A percentile compares a stretch with the other conserved stretches of the same genome.
phyloP scores from a whole-genome alignment of 2,797 vertebrate species.

The Hippopotamyrus pictus region DNA sequence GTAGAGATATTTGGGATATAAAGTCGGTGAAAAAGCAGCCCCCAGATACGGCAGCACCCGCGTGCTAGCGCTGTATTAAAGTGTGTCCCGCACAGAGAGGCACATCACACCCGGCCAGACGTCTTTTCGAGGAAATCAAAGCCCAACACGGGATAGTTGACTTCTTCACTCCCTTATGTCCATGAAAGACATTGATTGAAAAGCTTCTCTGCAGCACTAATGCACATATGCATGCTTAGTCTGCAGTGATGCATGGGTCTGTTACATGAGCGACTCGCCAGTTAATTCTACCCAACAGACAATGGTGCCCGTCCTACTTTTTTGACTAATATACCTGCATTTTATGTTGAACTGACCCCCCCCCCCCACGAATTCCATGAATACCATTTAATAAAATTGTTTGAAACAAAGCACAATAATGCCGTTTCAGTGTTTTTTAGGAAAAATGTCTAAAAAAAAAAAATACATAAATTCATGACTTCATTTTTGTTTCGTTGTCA shows the following conservation, averaged over 20 bases:
- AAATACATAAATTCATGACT: not conserved
- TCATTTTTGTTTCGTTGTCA: not conserved
- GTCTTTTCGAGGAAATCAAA: not conserved
- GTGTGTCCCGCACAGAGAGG: too few species aligned
- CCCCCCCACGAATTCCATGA: not conserved
- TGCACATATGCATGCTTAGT: not conserved
- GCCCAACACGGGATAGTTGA: not conserved
- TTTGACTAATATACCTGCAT: not conserved
- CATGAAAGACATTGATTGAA: not conserved
- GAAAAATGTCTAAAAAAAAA: too few species aligned
- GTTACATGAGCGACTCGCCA: not conserved
- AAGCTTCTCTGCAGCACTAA: not conserved
- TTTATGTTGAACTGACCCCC: not conserved
- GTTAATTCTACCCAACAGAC: not conserved
- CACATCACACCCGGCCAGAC: not conserved
- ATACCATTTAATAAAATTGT: not conserved
- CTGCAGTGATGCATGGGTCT: not conserved
- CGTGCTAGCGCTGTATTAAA: not conserved
- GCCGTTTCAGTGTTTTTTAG: too few species aligned
- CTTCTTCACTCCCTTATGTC: not conserved
- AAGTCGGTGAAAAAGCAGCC: not conserved
- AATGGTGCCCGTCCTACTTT: not conserved
- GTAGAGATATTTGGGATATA: not conserved
- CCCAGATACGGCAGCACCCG: not conserved
- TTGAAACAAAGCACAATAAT: not conserved